phyloP scores from a whole-genome alignment of 2,113 vertebrate genomes.

The Paradoxurus hermaphroditus region DNA sequence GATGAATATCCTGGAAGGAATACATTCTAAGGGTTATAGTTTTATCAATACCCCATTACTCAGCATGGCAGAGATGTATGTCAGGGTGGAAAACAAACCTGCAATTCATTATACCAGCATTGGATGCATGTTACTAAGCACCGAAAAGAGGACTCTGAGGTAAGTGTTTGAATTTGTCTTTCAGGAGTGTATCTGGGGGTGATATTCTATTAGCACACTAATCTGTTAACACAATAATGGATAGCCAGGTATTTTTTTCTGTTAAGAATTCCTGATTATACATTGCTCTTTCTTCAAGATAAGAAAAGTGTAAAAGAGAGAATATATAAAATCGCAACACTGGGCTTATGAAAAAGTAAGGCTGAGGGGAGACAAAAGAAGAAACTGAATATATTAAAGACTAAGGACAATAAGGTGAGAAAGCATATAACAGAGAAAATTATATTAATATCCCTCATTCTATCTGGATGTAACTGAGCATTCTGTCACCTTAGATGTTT shows the following conservation, averaged over 20 bases:
- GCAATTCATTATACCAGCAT: not conserved
- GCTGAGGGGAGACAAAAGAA: not conserved
- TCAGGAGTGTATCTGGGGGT: not conserved
- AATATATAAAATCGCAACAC: not conserved
- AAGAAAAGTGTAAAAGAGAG: not conserved
- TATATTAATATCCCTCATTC: not conserved
- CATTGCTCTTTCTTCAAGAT: not conserved
- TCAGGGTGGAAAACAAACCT: not conserved
- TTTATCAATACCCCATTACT: not conserved
- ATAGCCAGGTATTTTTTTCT: not conserved
- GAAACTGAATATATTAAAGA: not conserved
- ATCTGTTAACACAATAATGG: not conserved
- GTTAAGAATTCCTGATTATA: not conserved
- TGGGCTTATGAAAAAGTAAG: not conserved
- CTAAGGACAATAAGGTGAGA: not conserved
- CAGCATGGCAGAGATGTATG: not conserved
- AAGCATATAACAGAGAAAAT: not conserved
- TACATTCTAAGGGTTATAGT: not conserved
- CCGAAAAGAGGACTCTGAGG: not conserved
- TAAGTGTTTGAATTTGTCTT: not conserved
- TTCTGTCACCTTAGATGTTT: not conserved
- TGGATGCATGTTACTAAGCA: not conserved
- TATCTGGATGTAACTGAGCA: not conserved
- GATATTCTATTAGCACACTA: not conserved
- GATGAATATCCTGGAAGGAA: not conserved